phyloP scores from a whole-genome alignment of 2,113 vertebrate species.

The Calyptommatus sinebrachiatus region DNA sequence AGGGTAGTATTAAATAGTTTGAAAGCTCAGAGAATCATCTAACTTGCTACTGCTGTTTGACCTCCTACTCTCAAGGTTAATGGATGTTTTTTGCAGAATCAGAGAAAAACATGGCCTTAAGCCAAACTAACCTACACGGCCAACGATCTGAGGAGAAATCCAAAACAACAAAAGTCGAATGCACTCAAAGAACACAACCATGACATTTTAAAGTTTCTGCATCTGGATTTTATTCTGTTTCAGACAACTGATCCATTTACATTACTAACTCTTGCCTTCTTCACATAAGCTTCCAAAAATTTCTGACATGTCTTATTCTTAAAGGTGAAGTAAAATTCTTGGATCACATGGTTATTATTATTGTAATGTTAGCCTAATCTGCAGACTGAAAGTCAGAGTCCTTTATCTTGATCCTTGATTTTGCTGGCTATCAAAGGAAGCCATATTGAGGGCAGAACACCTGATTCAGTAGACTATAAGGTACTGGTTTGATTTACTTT shows the following conservation, averaged over 20 bases:
- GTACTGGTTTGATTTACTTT: background rate
- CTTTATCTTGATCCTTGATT: background rate
- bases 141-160: background rate
- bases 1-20: constrained; percentile 41
- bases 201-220: background rate
- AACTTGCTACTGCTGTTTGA: constrained; percentile 41
- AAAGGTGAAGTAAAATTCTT: background rate
- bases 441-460: background rate
- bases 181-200: background rate
- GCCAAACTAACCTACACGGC: background rate
- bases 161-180: background rate
- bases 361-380: background rate
- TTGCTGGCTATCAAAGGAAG: constrained; percentile 12
- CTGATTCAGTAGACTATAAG: background rate
- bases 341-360: constrained; percentile 9
- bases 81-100: constrained; percentile 11
- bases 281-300: background rate
- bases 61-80: constrained; percentile 44
- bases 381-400: background rate
- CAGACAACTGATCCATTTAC: background rate
- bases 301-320: background rate
- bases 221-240: background rate
- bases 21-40: constrained; percentile 27
- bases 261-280: background rate
- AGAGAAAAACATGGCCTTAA: constrained; percentile 8